These are phyloP conservation scores for Cosmia pyralina DNA, from an alignment of 2,888 invertebrate genomes.

Conservation along the genomic window DNA sequence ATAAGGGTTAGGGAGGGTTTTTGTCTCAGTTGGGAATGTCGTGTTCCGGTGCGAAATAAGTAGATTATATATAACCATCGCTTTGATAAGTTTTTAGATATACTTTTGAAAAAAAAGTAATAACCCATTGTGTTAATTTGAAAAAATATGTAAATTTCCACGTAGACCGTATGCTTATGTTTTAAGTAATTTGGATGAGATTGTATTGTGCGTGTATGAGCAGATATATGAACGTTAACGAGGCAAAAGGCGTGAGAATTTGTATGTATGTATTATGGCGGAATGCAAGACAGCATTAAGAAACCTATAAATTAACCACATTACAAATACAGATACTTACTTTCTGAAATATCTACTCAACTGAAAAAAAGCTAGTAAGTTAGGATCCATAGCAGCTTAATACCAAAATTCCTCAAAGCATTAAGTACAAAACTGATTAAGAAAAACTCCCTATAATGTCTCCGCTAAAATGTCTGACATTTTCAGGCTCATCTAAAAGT, in stretches of 20 bases:
- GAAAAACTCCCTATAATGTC: conserved; percentile 14
- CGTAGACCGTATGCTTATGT: too few species aligned
- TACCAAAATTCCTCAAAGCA: not conserved
- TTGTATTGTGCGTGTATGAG: too few species aligned
- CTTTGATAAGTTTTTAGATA: not conserved
- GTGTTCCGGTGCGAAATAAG: conserved; percentile 5
- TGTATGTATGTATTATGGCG: too few species aligned
- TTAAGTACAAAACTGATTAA: conserved; percentile 10
- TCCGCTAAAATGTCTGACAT: conserved; percentile 12
- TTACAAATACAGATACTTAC: too few species aligned
- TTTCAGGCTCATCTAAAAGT: conserved; percentile 56
- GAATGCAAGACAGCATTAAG: too few species aligned
- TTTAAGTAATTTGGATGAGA: too few species aligned
- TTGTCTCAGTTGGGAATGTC: conserved; percentile 35
- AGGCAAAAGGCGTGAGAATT: too few species aligned
- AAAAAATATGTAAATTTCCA: too few species aligned
- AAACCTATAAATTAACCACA: too few species aligned
- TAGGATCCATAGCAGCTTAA: too few species aligned
- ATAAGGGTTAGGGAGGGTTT: conserved; percentile 35
- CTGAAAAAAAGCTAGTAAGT: not conserved
- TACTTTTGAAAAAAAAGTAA: not conserved
- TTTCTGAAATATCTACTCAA: not conserved
- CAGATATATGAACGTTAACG: too few species aligned
- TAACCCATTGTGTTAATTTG: too few species aligned
- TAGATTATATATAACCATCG: conserved; percentile 5